Percentiles rank a stretch among this genome's conserved stretches.
Conservation (phyloP, 2,888 invertebrate genomes). For the Cataglyphis rosenhaueri region DNA sequence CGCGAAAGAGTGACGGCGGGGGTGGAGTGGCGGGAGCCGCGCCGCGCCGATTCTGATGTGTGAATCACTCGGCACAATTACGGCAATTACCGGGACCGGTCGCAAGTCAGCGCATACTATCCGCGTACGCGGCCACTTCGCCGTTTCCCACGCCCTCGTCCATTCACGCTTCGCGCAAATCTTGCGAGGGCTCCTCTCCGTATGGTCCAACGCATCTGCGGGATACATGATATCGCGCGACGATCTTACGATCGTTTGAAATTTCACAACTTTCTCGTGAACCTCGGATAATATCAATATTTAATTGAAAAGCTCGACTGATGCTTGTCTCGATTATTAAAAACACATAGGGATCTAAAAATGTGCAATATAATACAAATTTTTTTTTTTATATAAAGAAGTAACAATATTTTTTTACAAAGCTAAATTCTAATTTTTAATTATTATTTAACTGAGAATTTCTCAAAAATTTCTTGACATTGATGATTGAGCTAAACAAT, state of each 20-base stretch:
- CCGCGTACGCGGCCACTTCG: constrained; percentile 79
- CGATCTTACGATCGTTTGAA: not conserved
- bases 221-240: constrained; percentile 36
- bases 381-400: not conserved
- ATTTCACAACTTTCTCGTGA: not conserved
- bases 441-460: not conserved
- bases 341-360: not conserved
- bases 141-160: constrained; percentile 85
- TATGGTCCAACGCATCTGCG: constrained; percentile 61
- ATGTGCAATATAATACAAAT: not conserved
- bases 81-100: constrained; percentile 83
- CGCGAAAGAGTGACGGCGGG: constrained; percentile 61
- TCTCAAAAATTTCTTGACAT: not conserved
- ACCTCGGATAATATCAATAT: not conserved
- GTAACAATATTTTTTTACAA: not conserved
- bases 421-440: not conserved
- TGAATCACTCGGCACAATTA: constrained; percentile 86
- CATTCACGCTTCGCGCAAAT: constrained; percentile 84
- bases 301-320: not conserved
- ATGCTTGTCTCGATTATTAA: not conserved
- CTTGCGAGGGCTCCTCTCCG: constrained; percentile 73
- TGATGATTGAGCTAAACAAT: not conserved
- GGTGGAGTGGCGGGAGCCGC: constrained; percentile 55
- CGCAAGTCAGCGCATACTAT: constrained; percentile 79
- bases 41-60: constrained; percentile 82